Evolutionary conservation across 2,888 invertebrate genomes (phyloP).

Genomic region (Pyrrhosoma nymphula): DNA sequence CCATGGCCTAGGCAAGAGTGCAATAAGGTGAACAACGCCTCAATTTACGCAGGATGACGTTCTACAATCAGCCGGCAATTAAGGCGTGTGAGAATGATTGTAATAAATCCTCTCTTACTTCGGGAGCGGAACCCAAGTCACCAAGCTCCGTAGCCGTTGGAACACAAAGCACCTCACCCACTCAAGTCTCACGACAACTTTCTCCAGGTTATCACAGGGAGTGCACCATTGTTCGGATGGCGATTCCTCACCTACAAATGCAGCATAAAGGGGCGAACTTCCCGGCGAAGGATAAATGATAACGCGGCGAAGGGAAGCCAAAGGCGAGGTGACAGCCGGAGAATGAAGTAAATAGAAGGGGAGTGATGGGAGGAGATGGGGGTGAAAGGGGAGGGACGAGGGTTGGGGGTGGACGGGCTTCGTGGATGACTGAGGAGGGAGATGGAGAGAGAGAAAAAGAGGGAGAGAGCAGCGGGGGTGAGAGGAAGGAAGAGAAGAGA

Average conservation of each 20-base stretch:
- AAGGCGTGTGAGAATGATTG: not conserved
- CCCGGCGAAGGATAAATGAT: not conserved
- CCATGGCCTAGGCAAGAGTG: no score
- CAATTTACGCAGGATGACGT: not conserved
- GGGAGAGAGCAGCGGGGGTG: not conserved
- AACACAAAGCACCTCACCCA: not conserved
- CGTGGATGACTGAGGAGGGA: not conserved
- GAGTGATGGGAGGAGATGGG: not conserved
- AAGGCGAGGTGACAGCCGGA: not conserved
- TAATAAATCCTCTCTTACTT: not conserved
- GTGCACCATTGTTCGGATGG: not conserved
- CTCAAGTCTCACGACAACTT: not conserved
- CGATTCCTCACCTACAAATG: not conserved
- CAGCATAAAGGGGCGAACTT: not conserved
- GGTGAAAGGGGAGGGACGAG: not conserved
- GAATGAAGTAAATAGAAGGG: not conserved
- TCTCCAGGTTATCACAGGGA: not conserved
- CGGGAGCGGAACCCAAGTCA: not conserved
- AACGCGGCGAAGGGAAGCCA: not conserved
- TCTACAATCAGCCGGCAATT: no score
- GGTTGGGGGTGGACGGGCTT: not conserved
- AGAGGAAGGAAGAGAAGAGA: constrained; percentile 19
- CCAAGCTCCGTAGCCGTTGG: not conserved
- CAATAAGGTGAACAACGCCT: no score
- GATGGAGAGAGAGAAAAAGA: not conserved